Conservation (phyloP, 2,888 invertebrate species). For the Tipula unca region DNA sequence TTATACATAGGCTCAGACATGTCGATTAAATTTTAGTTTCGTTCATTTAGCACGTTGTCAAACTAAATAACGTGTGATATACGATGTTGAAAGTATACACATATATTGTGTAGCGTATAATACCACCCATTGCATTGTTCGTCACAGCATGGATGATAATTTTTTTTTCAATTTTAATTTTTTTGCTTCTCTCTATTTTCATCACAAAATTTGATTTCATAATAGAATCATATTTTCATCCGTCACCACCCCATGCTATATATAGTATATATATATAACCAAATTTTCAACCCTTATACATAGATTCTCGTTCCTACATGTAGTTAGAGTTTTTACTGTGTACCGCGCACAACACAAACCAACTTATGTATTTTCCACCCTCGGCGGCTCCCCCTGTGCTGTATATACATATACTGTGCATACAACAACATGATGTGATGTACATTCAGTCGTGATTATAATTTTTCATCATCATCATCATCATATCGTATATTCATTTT, state of each 20-base stretch:
- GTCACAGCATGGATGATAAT: not conserved
- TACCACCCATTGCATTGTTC: not conserved
- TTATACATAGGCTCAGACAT: not conserved
- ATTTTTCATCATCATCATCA: not conserved
- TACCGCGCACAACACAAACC: not conserved
- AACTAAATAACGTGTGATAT: not conserved
- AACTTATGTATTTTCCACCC: not conserved
- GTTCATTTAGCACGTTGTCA: not conserved
- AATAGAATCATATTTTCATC: not conserved
- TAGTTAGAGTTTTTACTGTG: not conserved
- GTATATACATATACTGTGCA: not conserved
- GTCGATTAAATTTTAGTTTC: not conserved
- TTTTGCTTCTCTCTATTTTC: not conserved
- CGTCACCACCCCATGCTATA: not conserved
- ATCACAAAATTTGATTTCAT: not conserved
- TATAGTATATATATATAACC: not conserved
- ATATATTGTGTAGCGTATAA: not conserved
- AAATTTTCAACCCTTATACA: not conserved
- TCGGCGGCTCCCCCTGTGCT: not conserved
- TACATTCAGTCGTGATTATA: slow-evolving; percentile 10
- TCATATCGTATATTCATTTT: not conserved
- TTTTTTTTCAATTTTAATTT: not conserved
- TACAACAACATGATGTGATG: not conserved
- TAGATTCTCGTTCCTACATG: not conserved
- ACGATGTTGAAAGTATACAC: not conserved